Conservation (phyloP, 53 echinoderm and acorn worm species). For the Luidia sarsii region DNA sequence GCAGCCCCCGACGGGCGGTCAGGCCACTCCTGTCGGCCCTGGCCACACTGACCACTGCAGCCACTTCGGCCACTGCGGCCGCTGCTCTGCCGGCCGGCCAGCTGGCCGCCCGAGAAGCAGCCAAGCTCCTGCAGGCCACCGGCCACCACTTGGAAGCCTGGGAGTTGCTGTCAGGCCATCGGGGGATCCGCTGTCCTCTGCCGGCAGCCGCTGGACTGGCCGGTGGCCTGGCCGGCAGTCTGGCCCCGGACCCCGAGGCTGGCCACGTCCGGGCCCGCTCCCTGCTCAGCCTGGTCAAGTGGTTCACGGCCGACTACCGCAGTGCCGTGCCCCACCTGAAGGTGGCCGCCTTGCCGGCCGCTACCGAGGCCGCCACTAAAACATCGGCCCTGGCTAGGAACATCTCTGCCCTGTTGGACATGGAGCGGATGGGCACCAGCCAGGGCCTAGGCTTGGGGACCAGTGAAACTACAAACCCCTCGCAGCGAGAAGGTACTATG, state of each 20-base stretch:
- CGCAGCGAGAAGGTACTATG: constrained; percentile 58
- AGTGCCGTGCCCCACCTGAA: constrained; percentile 76
- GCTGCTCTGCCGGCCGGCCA: constrained; percentile 16
- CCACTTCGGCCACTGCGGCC: not conserved
- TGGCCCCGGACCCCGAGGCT: constrained; percentile 32
- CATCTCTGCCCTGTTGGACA: constrained; percentile 75
- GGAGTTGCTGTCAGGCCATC: constrained; percentile 63
- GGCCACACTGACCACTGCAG: constrained; percentile 11
- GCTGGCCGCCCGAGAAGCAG: constrained; percentile 58
- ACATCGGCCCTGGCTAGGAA: constrained; percentile 67
- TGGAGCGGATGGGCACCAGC: constrained; percentile 75
- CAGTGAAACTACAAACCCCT: constrained; percentile 28
- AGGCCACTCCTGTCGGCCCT: constrained; percentile 77
- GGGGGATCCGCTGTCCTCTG: too few species aligned
- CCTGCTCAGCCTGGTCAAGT: constrained; percentile 87
- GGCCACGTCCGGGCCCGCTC: constrained; percentile 75
- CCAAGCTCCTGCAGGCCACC: constrained; percentile 81
- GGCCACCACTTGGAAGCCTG: constrained; percentile 72
- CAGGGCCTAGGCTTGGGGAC: constrained; percentile 78
- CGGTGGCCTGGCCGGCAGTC: constrained; percentile 45
- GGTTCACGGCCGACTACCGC: constrained; percentile 86
- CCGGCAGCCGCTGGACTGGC: constrained; percentile 70
- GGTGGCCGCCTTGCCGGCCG: constrained; percentile 54
- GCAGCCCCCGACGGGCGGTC: constrained; percentile 36
- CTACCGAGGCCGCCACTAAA: constrained; percentile 42